Percentiles rank a stretch among this genome's conserved stretches.
Conservation (phyloP, 2,113 vertebrate genomes). For the Triplophysa siluroides region DNA sequence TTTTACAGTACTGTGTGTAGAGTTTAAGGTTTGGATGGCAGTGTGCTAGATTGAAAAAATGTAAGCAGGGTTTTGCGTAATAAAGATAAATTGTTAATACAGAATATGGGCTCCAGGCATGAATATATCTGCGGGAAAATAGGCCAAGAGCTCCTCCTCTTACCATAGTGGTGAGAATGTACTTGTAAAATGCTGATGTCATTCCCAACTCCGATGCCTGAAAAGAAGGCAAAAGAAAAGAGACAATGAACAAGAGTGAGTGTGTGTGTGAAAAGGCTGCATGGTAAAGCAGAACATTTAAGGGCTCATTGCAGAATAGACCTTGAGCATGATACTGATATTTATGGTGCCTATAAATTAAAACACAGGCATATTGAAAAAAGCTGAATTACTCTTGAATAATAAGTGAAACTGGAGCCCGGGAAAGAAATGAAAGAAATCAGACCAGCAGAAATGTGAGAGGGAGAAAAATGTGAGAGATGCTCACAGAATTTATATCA, state of each 20-base stretch:
- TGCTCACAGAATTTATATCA: not conserved
- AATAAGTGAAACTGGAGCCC: conserved; percentile 42
- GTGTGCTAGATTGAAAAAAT: not conserved
- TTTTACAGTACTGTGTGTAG: conserved; percentile 3
- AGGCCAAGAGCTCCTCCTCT: conserved; percentile 51
- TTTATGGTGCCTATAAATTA: not conserved
- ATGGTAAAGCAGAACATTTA: not conserved
- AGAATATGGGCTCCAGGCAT: conserved; percentile 23
- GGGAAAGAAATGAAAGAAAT: conserved; percentile 18
- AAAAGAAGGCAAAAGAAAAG: conserved; percentile 10
- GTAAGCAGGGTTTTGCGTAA: not conserved
- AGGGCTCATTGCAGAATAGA: not conserved
- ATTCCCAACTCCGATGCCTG: conserved; percentile 87
- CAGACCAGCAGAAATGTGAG: conserved; percentile 18
- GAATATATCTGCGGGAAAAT: conserved; percentile 33
- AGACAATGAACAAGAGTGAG: not conserved
- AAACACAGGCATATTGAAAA: conserved; percentile 17
- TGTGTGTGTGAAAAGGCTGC: not conserved
- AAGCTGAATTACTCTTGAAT: conserved; percentile 33
- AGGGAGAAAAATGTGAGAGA: conserved; percentile 12
- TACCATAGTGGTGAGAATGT: conserved; percentile 93
- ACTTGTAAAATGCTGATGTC: conserved; percentile 91
- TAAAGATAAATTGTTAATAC: conserved; percentile 37
- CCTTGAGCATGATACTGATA: conserved; percentile 17
- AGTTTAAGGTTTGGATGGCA: conserved; percentile 30